A percentile compares a stretch with the other conserved stretches of the same genome.
These are phyloP conservation scores for Ectemnius lituratus DNA, from an alignment of 2,888 invertebrate species.

Conservation along the genomic window DNA sequence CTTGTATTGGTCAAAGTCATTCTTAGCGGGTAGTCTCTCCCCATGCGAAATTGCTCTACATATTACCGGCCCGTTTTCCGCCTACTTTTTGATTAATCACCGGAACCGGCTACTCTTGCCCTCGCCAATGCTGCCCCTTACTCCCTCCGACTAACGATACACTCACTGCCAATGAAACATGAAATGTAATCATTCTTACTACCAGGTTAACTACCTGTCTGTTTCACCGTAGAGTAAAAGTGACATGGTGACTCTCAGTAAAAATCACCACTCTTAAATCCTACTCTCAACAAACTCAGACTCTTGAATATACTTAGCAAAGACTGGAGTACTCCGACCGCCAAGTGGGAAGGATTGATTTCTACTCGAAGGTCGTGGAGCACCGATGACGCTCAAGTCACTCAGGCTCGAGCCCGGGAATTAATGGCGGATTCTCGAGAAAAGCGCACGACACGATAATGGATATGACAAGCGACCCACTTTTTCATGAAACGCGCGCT, in stretches of 20 bases:
- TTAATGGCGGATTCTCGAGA: slow-evolving; percentile 43
- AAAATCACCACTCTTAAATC: too few species aligned
- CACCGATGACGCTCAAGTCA: slow-evolving; percentile 30
- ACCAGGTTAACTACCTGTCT: too few species aligned
- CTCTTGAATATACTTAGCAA: too few species aligned
- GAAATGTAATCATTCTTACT: too few species aligned
- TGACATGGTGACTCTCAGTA: neutral
- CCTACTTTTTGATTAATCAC: neutral
- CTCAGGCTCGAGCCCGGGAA: slow-evolving; percentile 25
- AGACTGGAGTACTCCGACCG: neutral
- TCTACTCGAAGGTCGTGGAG: slow-evolving; percentile 30
- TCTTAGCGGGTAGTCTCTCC: neutral
- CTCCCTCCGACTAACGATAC: too few species aligned
- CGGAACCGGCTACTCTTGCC: neutral
- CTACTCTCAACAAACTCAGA: too few species aligned
- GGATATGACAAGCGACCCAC: slow-evolving; percentile 61
- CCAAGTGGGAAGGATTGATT: slow-evolving; percentile 4
- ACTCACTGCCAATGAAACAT: too few species aligned
- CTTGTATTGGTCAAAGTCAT: neutral
- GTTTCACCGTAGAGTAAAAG: neutral
- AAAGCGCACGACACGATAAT: slow-evolving; percentile 49
- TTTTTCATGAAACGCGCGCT: slow-evolving; percentile 37
- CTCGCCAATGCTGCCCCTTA: neutral
- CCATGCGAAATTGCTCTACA: slow-evolving; percentile 5
- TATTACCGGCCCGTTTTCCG: neutral